Base-by-base conservation (phyloP, 1,140 invertebrate genomes). In the Aphelinus certus region DNA sequence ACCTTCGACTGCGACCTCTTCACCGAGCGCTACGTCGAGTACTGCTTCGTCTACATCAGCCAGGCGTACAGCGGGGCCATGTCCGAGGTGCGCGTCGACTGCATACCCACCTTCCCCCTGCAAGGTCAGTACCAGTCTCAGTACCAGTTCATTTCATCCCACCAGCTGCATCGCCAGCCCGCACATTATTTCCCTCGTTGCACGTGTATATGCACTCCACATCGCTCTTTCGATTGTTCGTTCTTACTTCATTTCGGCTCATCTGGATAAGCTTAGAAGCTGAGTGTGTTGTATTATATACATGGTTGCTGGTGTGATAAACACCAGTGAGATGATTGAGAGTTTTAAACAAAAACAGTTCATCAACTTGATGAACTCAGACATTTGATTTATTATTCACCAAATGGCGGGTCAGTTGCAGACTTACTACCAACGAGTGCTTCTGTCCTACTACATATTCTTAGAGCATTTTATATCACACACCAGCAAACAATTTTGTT, bases 21-120 rank as follows among this genome's bases (percentile, higher is more conserved):
- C 85, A 92, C 91, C 43, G 94, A 95, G 83, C 89, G 91, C 57
- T 96, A 91, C 81, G 91, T 95, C 51, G 94, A 95, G 80, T 95
- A 95, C 79, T 96, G 95, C 85, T 95, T 96, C 85, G 92, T 94
- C 65, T 96, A 96, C 82, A 94, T 95, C 3, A 95, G 93, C 58
- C 92, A 95, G 76, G 92, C 94, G 0, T 92, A 94, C 47, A 95
- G 91, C 1, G 93, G 93, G 1, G 94, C 94, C 1, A 94, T 95
- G 67, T 91, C 92, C 5, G 93, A 96, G 83, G 93, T 95, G 2
- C 88, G 93, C 71, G 92, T 92, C 87, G 92, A 95, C 82, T 96
- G 94, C 80, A 90, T 95, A 49, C 94, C 94, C 1, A 95, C 94
- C 0, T 86, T 94, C 71, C 94, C 94, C 1, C 88, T 95, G 42